Conservation (phyloP, 2,797 vertebrate genomes). For the Neomorphus geoffroyi region DNA sequence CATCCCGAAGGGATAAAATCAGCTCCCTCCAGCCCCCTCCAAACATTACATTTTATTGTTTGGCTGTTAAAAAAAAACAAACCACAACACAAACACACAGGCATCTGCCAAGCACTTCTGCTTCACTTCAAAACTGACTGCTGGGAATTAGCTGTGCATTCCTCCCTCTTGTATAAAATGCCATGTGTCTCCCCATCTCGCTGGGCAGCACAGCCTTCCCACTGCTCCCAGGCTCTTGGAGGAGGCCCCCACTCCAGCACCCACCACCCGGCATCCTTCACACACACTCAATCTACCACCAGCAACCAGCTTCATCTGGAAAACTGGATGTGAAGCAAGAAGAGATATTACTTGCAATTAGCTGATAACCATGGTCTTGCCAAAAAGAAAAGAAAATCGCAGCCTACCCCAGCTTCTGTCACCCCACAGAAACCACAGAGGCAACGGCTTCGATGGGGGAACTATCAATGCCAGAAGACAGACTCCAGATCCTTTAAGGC, state of each 20-base stretch:
- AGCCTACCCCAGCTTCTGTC: not conserved
- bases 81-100: not conserved
- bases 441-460: not conserved
- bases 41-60: not conserved
- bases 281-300: not conserved
- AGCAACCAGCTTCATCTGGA: not conserved
- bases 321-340: not conserved
- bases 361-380: not conserved
- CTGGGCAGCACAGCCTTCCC: not conserved
- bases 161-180: not conserved
- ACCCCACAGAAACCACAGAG: not conserved
- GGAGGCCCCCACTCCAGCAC: not conserved
- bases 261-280: not conserved
- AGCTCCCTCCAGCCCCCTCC: not conserved
- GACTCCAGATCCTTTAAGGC: not conserved
- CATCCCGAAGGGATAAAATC: not conserved
- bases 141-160: not conserved
- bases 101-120: not conserved
- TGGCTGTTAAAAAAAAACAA: not conserved
- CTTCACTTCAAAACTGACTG: not conserved
- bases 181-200: fast-evolving
- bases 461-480: not conserved
- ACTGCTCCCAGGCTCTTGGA: fast-evolving
- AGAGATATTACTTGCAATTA: not conserved
- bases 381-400: not conserved